Evolutionary conservation across 2,888 invertebrate genomes (phyloP), one percentile per base, ranked within the genome.

Genomic region (Patella caerulea): DNA sequence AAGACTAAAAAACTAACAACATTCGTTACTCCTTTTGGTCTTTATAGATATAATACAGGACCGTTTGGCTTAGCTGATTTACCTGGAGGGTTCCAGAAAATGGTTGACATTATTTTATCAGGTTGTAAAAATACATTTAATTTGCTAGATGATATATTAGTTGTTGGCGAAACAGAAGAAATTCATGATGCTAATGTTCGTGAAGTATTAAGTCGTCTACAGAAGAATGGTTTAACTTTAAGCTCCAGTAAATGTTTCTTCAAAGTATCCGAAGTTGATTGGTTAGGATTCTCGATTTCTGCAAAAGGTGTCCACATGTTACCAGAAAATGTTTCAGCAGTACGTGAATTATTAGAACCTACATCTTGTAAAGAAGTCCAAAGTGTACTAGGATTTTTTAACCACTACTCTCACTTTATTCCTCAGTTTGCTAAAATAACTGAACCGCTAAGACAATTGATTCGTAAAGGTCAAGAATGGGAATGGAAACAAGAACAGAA

Each of bases 201-300:
- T 15, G 17, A 56, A 17, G 56, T 56, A 15, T 17, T 56, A 15
- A 14, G 17, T 15, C 56, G 56, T 17, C 17, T 56, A 56, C 56
- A 56, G 17, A 17, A 56, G 34, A 17, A 59, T 59, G 59, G 65
- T 65, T 24, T 65, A 19, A n/a, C n/a, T 65, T 3, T 65, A 65
- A 65, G 65, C n/a, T 65, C 65, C 17, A n/a, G 17, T n/a, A 59
- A 59, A 59, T 59, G 59, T 59, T 59, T 59, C n/a, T 59, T 59
- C 15, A 59, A 59, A 59, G 59, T 59, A n/a, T 5, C 17, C 5
- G 59, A 59, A 59, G 59, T 59, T 11, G n/a, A 59, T 59, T 59
- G 59, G 59, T 59, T 59, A 59, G 59, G 59, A n/a, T 59, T 59
- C 19, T n/a, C 17, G 17, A 59, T 59, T 59, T 59, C 59, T 59